Evolutionary conservation across 2,888 invertebrate genomes (phyloP), one percentile per base, ranked within the genome.

Genomic region (Cheilosia grossa): DNA sequence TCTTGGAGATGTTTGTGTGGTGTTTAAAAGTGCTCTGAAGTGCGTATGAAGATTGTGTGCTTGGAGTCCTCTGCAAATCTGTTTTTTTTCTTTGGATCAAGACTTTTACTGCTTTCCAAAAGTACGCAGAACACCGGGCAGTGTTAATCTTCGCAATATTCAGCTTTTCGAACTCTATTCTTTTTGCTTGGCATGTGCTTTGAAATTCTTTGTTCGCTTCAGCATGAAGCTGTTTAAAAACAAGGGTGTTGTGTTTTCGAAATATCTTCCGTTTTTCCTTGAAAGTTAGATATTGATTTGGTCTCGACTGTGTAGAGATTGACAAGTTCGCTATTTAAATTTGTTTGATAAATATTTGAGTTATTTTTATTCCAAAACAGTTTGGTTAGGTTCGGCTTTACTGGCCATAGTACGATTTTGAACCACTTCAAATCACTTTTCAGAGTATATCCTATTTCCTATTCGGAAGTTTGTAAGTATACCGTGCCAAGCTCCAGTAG

Each of bases 101-200:
- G 17, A 56, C 21, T 24, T 56, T 56, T 33, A 33, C 56, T 17
- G 56, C 33, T 33, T 56, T 56, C 56, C 56, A 56, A n/a, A 56
- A 33, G 33, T 56, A 33, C n/a, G 56, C 33, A n/a, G 56, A n/a
- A 56, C 17, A 56, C 6, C 17, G 33, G 33, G 30, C 5, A 33
- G 56, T 33, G 33, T 56, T 53, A 53, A 53, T 53, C 10, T 5
- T 47, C 7, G 17, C 19, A 47, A 47, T 47, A 9, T 47, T 47
- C n/a, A 19, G 47, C 7, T 47, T 19, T 9, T 15, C 19, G 9
- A 47, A 47, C 19, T 19, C 17, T 47, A 6, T 47, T 47, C 47
- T 53, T 53, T 27, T 53, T 27, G 15, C 53, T 53, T 19, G 53
- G 24, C 53, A 53, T 24, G 9, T 53, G 9, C 24, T 53, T 24